Evolutionary conservation across 2,888 invertebrate genomes (phyloP).

Genomic region (Alviniconcha strummeri): DNA sequence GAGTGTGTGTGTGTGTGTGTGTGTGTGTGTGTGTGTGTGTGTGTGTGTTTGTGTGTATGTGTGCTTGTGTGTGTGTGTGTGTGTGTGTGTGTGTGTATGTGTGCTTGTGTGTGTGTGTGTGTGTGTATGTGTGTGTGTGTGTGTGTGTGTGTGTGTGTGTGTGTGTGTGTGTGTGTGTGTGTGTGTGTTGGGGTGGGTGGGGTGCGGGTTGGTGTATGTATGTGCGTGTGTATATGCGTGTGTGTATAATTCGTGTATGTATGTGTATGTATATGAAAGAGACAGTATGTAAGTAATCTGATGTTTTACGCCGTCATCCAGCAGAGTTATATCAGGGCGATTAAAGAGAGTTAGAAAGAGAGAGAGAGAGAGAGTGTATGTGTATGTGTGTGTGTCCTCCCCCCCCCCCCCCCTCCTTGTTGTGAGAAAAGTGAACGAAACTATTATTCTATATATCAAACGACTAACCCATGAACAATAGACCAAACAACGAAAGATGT

Average conservation of each 20-base stretch:
- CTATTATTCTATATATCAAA: too few species aligned
- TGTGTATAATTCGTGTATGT: neutral
- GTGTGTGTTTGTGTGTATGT: constrained; percentile 22
- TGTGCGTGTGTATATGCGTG: neutral
- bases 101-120: neutral
- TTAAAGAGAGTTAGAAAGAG: neutral
- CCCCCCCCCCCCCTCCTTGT: neutral
- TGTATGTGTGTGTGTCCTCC: neutral
- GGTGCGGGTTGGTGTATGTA: neutral
- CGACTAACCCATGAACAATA: too few species aligned
- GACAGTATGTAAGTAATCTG: neutral
- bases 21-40: constrained; percentile 11
- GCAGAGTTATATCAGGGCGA: too few species aligned
- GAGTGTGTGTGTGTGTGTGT: neutral
- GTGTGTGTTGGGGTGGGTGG: neutral
- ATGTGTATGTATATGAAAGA: neutral
- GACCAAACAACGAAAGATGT: too few species aligned
- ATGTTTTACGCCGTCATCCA: neutral
- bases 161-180: constrained; percentile 18
- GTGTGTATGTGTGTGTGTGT: neutral
- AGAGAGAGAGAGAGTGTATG: neutral
- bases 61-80: constrained; percentile 16
- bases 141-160: neutral
- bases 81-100: neutral
- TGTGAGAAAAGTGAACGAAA: neutral